Percentiles rank a stretch among this genome's conserved stretches.
Evolutionary conservation across 1,140 invertebrate species (phyloP).

Genomic region (Copidosoma floridanum): DNA sequence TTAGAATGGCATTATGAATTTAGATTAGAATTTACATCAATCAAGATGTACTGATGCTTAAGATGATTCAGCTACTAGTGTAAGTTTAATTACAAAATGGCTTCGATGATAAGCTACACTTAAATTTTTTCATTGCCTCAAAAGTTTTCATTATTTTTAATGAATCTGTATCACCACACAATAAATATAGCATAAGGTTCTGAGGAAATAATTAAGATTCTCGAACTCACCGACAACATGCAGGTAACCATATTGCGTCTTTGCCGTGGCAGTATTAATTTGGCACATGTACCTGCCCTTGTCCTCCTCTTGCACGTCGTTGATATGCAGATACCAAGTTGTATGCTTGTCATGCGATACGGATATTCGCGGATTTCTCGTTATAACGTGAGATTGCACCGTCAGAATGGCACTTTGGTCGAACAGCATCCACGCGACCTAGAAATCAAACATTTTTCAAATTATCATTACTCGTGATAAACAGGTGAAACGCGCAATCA

Average conservation of each 20-base stretch:
- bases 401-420: constrained; percentile 91
- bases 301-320: constrained; percentile 86
- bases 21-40: too few species aligned
- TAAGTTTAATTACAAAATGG: too few species aligned
- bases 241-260: constrained; percentile 88
- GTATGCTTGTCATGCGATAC: constrained; percentile 84
- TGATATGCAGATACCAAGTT: constrained; percentile 89
- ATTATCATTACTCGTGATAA: background rate
- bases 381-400: constrained; percentile 89
- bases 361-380: constrained; percentile 85
- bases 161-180: too few species aligned
- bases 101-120: too few species aligned
- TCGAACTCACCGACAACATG: constrained; percentile 88
- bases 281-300: constrained; percentile 94
- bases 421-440: constrained; percentile 95
- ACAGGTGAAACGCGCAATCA: too few species aligned
- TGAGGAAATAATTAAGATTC: too few species aligned
- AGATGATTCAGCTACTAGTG: too few species aligned
- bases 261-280: constrained; percentile 90
- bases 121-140: too few species aligned
- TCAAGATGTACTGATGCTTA: too few species aligned
- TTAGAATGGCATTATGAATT: too few species aligned
- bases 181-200: too few species aligned
- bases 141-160: too few species aligned
- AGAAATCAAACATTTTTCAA: constrained; percentile 39